Base-by-base conservation (phyloP, 2,888 invertebrate species). In the Lagria hirta region DNA sequence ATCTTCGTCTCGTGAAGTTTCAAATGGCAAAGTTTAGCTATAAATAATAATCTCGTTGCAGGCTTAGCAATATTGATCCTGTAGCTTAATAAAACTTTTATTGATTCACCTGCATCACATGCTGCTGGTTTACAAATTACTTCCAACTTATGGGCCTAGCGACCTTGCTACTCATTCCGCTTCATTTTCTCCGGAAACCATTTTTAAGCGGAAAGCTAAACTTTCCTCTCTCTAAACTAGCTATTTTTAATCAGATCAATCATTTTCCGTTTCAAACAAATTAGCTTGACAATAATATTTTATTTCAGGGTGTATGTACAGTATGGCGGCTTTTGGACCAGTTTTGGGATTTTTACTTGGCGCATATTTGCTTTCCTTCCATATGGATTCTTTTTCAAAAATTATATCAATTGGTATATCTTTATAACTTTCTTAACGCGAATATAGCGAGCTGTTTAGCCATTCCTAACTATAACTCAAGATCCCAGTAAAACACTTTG, bases 241-340 rank as follows among this genome's bases (percentile, higher is more conserved):
- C n/a, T n/a, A n/a, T n/a, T n/a, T n/a, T n/a, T n/a, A n/a, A n/a
- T n/a, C n/a, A n/a, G n/a, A n/a, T n/a, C n/a, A n/a, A n/a, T n/a
- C n/a, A n/a, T n/a, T n/a, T n/a, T n/a, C n/a, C n/a, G n/a, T n/a
- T n/a, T n/a, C n/a, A n/a, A n/a, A n/a, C n/a, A n/a, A n/a, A n/a
- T n/a, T n/a, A n/a, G n/a, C n/a, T n/a, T n/a, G n/a, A n/a, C n/a
- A n/a, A n/a, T n/a, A n/a, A n/a, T n/a, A n/a, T n/a, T n/a, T n/a
- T n/a, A n/a, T 76, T 73, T 29, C 70, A 90, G 91, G 93, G 35
- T 93, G 90, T 70, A 91, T 95, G 85, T 95, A 95, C 76, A 93
- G 93, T 66, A 93, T 93, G 87, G 93, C 92, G 28, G 95, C 95
- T 1, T 90, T 96, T 69, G 95, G 95, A 16, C 94, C 95, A n/a